Percentiles rank a stretch among this genome's conserved stretches.
Evolutionary conservation across 37 sponge, comb jelly and placozoan genomes (phyloP).

Genomic region (Corticium candelabrum): DNA sequence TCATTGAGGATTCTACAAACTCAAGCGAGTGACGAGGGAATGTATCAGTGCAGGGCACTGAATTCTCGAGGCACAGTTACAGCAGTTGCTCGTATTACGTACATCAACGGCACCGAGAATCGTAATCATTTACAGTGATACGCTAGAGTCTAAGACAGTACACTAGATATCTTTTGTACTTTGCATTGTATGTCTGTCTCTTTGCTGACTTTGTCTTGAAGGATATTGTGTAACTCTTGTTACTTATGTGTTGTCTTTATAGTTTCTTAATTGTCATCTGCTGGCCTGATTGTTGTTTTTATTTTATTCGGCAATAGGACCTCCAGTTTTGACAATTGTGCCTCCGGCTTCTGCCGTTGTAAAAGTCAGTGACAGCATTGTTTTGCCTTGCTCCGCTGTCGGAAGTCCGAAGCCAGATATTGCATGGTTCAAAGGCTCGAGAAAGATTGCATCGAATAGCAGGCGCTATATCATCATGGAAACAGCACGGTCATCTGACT

Average conservation of each 20-base stretch:
- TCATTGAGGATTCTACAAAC: background rate
- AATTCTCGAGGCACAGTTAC: background rate
- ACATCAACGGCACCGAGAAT: background rate
- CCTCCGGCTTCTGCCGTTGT: background rate
- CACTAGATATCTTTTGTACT: too few relatives aligned
- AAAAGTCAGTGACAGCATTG: background rate
- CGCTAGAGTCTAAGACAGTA: too few relatives aligned
- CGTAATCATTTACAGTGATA: background rate
- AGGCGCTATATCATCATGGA: too few relatives aligned
- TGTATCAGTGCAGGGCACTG: background rate
- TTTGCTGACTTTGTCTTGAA: too few relatives aligned
- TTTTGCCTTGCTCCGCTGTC: background rate
- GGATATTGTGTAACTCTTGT: too few relatives aligned
- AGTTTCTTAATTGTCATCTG: too few relatives aligned
- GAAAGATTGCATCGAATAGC: background rate
- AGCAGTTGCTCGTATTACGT: background rate
- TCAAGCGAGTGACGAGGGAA: background rate
- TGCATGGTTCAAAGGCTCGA: background rate
- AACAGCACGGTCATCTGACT: background rate
- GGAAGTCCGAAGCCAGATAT: background rate
- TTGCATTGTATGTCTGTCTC: too few relatives aligned
- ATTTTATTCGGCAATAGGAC: too few relatives aligned
- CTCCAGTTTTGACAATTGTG: background rate
- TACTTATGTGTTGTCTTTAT: too few relatives aligned
- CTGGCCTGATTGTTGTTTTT: too few relatives aligned